These are phyloP conservation scores for Limulus polyphemus DNA, from an alignment of 2,888 invertebrate species.

Conservation along the genomic window DNA sequence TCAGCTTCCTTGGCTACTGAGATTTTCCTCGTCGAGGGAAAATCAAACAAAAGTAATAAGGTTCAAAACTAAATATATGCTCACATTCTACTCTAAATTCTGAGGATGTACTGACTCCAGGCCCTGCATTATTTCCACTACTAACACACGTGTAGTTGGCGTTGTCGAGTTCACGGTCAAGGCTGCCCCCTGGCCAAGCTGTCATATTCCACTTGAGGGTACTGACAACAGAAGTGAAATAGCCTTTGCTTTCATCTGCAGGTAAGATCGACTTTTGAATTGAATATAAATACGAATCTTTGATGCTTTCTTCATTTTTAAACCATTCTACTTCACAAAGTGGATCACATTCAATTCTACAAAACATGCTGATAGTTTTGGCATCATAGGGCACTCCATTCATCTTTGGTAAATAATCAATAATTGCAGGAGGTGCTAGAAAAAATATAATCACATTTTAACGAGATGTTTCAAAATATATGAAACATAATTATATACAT, in stretches of 20 bases:
- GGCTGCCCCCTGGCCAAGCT: slow-evolving; percentile 22
- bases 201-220: slow-evolving; percentile 48
- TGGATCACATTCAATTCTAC: slow-evolving; percentile 78
- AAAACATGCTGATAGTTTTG: slow-evolving; percentile 33
- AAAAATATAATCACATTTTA: too few species aligned
- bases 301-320: neutral
- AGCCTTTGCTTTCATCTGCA: slow-evolving; percentile 43
- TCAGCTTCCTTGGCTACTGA: too few species aligned
- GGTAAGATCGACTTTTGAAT: slow-evolving; percentile 14
- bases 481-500: too few species aligned
- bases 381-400: neutral
- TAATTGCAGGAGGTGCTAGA: neutral
- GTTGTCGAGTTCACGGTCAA: slow-evolving; percentile 25
- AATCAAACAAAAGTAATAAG: too few species aligned
- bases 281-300: slow-evolving; percentile 10
- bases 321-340: slow-evolving; percentile 67
- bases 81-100: slow-evolving; percentile 81
- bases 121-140: slow-evolving; percentile 46
- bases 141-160: slow-evolving; percentile 28
- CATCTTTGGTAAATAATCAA: neutral
- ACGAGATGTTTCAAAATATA: too few species aligned
- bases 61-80: slow-evolving; percentile 34
- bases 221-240: slow-evolving; percentile 78
- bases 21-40: too few species aligned
- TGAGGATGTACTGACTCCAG: slow-evolving; percentile 66